These are phyloP conservation scores for human (Homo sapiens) DNA, from an alignment of 2,113 vertebrate species.

Conservation along the genomic window GRCh38 chr19:30862501-30863000, in stretches of 20 bases:
- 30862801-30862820: conserved; percentile 99
- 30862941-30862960: conserved; percentile 98
- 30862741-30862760: conserved; percentile 92
- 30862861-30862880: conserved; percentile 99
- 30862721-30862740: conserved; percentile 88
- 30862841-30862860: conserved; percentile 99
- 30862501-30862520: not conserved
- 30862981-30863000: conserved; percentile 89
- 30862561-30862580: not conserved
- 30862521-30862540: not conserved
- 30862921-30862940: conserved; percentile 93
- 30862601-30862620: conserved; percentile 57
- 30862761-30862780: conserved; percentile 91
- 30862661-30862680: conserved; percentile 74
- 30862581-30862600: not conserved
- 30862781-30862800: conserved; percentile 92
- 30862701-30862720: conserved; percentile 80
- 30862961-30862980: conserved; percentile 94
- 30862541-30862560: not conserved
- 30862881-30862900: conserved; percentile 99
- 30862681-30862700: conserved; percentile 81
- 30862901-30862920: conserved; percentile 94
- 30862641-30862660: conserved; percentile 74
- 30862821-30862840: conserved; percentile 99
- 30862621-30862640: conserved; percentile 70